Percentiles rank a stretch among this genome's conserved stretches.
phyloP scores from a whole-genome alignment of 2,113 vertebrate genomes.

The Festucalex cinctus region DNA sequence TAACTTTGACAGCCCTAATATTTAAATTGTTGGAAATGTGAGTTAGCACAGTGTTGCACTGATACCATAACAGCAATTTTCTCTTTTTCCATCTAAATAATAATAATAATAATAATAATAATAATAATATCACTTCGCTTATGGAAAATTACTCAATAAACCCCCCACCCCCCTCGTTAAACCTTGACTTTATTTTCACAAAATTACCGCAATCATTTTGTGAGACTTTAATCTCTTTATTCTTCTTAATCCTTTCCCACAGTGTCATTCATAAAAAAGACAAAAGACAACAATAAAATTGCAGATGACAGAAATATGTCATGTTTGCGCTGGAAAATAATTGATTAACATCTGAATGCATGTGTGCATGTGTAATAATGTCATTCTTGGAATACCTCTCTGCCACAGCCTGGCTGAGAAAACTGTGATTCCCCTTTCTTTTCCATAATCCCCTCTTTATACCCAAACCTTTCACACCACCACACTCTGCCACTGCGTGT shows the following conservation, averaged over 20 bases:
- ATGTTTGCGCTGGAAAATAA: not conserved
- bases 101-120: no score
- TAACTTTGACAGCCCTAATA: no score
- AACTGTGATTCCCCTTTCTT: constrained; percentile 53
- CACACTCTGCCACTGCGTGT: constrained; percentile 19
- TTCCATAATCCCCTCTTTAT: constrained; percentile 62
- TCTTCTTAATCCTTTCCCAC: not conserved
- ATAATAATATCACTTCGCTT: not conserved
- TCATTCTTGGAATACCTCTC: constrained; percentile 67
- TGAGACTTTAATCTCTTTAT: not conserved
- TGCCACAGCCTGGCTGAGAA: constrained; percentile 59
- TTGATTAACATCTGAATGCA: not conserved
- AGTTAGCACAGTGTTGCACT: no score
- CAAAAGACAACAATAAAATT: no score
- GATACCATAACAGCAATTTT: no score
- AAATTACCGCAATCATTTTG: not conserved
- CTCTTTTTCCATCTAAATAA: no score
- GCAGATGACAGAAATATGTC: not conserved
- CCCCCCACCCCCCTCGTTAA: no score
- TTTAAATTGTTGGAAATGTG: no score
- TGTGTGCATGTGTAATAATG: constrained; percentile 47
- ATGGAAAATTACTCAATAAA: no score
- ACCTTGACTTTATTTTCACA: not conserved
- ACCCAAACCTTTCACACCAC: constrained; percentile 47
- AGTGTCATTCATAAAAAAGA: not conserved